A percentile compares a stretch with the other conserved stretches of the same genome.
These are phyloP conservation scores for Arrhopalites spinosus DNA, from an alignment of 2,888 invertebrate genomes.

Conservation along the genomic window DNA sequence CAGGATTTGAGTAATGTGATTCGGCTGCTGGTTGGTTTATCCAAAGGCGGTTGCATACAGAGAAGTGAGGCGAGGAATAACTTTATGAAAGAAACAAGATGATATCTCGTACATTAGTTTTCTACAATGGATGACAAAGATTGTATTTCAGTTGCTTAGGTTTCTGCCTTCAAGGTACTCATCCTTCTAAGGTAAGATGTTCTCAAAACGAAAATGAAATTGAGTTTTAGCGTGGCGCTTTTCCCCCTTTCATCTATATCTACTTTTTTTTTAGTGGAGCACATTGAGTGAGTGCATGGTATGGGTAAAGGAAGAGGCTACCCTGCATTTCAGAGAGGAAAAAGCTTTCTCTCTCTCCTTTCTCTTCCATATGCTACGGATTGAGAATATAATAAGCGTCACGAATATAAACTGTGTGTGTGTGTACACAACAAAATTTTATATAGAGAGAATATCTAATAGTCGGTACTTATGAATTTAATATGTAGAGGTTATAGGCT, in stretches of 20 bases:
- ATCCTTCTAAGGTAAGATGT: not conserved
- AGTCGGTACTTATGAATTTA: too few species aligned
- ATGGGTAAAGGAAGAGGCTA: too few species aligned
- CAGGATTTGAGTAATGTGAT: conserved; percentile 13
- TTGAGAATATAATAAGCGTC: too few species aligned
- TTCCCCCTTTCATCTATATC: not conserved
- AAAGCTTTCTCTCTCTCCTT: too few species aligned
- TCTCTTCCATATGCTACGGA: too few species aligned
- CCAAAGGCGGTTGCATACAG: not conserved
- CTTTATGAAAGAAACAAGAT: conserved; percentile 29
- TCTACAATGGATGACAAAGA: conserved; percentile 14
- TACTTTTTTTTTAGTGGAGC: not conserved
- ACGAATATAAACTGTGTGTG: too few species aligned
- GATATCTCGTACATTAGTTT: conserved; percentile 18
- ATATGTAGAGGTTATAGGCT: too few species aligned
- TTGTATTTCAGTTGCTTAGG: conserved; percentile 12
- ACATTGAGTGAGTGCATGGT: too few species aligned
- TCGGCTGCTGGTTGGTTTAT: conserved; percentile 10
- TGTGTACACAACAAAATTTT: too few species aligned
- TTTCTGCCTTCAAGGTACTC: conserved; percentile 5
- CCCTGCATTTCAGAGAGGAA: too few species aligned
- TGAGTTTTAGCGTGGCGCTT: conserved; percentile 8
- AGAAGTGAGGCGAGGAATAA: conserved; percentile 24
- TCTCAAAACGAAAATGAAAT: not conserved
- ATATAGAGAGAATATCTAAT: too few species aligned